Conservation (phyloP, 2,113 vertebrate genomes). For the Puffinus mauretanicus region DNA sequence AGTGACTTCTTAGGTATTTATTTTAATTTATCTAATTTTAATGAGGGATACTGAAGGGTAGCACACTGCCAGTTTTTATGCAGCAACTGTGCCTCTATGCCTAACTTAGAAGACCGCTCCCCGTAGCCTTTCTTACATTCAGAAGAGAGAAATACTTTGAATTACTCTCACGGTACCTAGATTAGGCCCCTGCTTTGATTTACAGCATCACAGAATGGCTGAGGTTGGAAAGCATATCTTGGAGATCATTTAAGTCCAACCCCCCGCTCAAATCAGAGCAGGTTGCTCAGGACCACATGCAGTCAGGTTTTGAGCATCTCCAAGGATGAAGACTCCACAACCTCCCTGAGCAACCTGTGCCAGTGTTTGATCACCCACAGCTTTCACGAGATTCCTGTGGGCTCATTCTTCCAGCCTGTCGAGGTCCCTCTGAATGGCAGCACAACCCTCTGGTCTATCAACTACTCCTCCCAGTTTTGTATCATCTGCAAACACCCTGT, state of each 20-base stretch:
- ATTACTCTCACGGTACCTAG: not conserved
- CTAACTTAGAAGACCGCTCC: too few relatives aligned
- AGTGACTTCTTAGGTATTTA: not conserved
- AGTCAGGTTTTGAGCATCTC: not conserved
- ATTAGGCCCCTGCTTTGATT: not conserved
- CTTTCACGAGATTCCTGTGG: not conserved
- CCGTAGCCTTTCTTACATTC: not conserved
- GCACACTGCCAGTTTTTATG: not conserved
- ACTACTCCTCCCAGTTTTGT: not conserved
- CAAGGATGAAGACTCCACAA: not conserved
- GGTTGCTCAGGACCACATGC: not conserved
- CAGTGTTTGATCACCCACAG: not conserved
- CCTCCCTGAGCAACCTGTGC: not conserved
- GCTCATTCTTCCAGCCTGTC: not conserved
- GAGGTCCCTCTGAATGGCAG: not conserved
- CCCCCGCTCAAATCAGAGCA: too few relatives aligned
- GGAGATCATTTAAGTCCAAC: not conserved
- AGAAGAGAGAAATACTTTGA: not conserved
- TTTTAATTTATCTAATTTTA: not conserved
- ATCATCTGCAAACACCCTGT: not conserved
- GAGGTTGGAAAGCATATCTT: not conserved
- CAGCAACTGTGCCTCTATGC: not conserved
- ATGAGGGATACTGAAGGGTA: not conserved
- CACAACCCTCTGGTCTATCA: not conserved
- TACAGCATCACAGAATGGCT: not conserved